These are phyloP conservation scores for Scolanthus callimorphus DNA, from an alignment of 92 coral and sea anemone genomes.

Conservation along the genomic window DNA sequence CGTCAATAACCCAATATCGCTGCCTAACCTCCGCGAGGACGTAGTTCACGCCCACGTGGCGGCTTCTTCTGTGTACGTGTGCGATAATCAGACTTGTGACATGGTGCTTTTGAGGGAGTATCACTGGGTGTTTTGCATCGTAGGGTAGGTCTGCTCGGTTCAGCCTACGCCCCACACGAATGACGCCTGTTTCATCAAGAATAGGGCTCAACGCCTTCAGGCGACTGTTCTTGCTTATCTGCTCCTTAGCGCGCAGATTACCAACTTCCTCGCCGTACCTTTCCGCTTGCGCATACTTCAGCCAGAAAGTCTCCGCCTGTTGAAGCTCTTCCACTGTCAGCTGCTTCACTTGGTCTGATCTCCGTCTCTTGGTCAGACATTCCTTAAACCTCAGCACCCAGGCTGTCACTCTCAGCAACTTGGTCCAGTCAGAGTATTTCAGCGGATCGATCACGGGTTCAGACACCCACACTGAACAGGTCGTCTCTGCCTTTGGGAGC, in stretches of 20 bases:
- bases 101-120: no score
- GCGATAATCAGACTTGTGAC: no score
- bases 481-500: conserved; percentile 19
- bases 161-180: no score
- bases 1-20: no score
- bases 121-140: conserved; percentile 11
- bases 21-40: conserved; percentile 28
- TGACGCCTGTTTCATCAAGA: no score
- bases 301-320: conserved; percentile 17
- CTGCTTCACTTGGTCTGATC: no score
- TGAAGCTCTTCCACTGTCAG: conserved; percentile 15
- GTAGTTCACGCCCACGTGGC: conserved; percentile 35
- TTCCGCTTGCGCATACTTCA: conserved; percentile 21
- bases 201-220: no score
- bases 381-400: no score
- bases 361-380: no score
- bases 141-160: conserved; percentile 27
- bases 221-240: conserved; percentile 14
- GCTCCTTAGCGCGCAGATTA: conserved; percentile 2
- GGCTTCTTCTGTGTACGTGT: conserved; percentile 13
- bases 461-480: not conserved
- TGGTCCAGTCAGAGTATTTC: conserved; percentile 14
- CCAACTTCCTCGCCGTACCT: conserved; percentile 14
- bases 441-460: conserved; percentile 11
- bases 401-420: conserved; percentile 15